Evolutionary conservation across 2,888 invertebrate genomes (phyloP).

Genomic region (Acanthosepion esculentum): DNA sequence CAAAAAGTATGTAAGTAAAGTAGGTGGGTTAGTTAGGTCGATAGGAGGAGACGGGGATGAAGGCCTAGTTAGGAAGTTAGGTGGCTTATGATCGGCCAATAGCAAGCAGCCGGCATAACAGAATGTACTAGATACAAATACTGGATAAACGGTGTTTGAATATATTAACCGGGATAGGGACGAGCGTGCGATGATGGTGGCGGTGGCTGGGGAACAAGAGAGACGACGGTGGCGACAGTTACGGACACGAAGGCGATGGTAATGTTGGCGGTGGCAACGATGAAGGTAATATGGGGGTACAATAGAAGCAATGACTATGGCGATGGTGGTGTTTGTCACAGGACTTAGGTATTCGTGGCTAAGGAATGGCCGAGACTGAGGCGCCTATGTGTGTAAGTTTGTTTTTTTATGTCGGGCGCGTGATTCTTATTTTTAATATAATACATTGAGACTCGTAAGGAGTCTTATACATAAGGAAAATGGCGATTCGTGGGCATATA

Average conservation of each 20-base stretch:
- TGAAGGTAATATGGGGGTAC: slow-evolving; percentile 1
- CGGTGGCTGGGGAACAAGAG: neutral
- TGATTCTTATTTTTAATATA: neutral
- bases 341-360: neutral
- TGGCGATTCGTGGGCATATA: neutral
- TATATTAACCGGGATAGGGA: slow-evolving; percentile 33
- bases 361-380: neutral
- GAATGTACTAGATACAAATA: neutral
- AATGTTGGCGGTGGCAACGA: neutral
- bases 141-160: slow-evolving; percentile 8
- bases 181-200: neutral
- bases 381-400: neutral
- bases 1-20: neutral
- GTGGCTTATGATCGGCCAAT: neutral
- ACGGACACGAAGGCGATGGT: neutral
- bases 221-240: neutral
- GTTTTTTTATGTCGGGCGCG: neutral
- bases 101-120: neutral
- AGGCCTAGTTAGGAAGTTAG: neutral
- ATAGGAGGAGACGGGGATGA: neutral
- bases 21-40: slow-evolving; percentile 4
- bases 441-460: neutral
- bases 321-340: neutral
- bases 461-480: neutral
- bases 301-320: neutral